Evolutionary conservation across 2,888 invertebrate genomes (phyloP).

Genomic region (Acrobasis suavella): DNA sequence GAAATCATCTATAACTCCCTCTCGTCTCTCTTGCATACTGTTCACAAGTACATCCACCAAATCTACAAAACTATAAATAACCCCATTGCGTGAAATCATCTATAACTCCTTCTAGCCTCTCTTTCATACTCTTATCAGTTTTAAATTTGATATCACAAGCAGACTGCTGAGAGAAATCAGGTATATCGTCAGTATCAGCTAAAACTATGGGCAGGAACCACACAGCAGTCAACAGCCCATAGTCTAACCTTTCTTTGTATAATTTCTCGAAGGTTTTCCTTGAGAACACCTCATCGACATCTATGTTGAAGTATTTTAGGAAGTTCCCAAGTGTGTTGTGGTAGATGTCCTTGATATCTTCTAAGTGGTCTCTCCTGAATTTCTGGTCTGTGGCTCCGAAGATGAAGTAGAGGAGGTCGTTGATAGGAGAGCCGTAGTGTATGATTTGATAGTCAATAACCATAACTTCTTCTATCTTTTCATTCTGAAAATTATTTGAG

Average conservation of each 20-base stretch:
- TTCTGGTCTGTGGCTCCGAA: conserved; percentile 38
- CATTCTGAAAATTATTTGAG: conserved; percentile 37
- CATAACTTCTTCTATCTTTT: conserved; percentile 36
- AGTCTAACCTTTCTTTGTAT: conserved; percentile 43
- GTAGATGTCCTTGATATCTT: conserved; percentile 46
- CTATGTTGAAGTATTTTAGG: conserved; percentile 43
- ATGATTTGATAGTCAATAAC: conserved; percentile 45
- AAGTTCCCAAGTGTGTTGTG: conserved; percentile 40
- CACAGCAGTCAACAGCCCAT: conserved; percentile 43
- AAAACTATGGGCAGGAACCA: conserved; percentile 35
- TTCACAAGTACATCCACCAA: too few species aligned
- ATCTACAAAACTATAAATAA: conserved; percentile 5
- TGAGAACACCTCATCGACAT: conserved; percentile 40
- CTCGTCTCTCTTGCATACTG: too few species aligned
- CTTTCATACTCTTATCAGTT: conserved; percentile 19
- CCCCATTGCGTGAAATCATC: conserved; percentile 28
- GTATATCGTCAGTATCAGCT: conserved; percentile 29
- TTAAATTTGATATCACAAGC: conserved; percentile 20
- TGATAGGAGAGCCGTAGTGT: conserved; percentile 40
- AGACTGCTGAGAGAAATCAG: conserved; percentile 31
- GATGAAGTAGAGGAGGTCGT: conserved; percentile 44
- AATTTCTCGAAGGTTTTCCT: conserved; percentile 44
- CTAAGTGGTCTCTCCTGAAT: conserved; percentile 45
- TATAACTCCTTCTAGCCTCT: conserved; percentile 23
- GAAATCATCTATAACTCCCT: too few species aligned